phyloP scores from a whole-genome alignment of 2,888 invertebrate species.

The Caenorhabditis plicata region DNA sequence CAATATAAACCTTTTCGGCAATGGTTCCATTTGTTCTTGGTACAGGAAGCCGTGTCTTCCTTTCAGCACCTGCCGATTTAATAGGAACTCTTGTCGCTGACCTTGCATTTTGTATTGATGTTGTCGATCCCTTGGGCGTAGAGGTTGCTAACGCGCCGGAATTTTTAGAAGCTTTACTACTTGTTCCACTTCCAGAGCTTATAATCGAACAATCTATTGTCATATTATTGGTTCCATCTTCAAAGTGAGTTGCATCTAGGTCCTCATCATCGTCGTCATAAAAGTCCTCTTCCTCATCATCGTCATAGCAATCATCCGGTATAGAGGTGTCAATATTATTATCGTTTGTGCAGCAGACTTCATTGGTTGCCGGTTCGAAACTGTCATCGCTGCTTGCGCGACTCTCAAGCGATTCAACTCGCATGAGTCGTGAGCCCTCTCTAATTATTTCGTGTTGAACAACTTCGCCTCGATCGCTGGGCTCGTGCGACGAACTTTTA shows the following conservation, averaged over 20 bases:
- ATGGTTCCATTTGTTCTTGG: constrained; percentile 20
- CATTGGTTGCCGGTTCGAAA: constrained; percentile 4
- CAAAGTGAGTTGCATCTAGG: constrained; percentile 21
- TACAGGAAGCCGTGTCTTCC: constrained; percentile 18
- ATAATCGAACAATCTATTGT: constrained; percentile 34
- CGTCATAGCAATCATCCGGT: constrained; percentile 24
- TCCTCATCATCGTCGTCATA: constrained; percentile 22
- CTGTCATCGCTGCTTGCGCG: constrained; percentile 25
- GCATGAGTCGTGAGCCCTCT: not conserved
- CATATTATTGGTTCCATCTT: constrained; percentile 20
- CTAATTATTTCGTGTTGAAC: not conserved
- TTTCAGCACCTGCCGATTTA: not conserved
- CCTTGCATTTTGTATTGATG: constrained; percentile 10
- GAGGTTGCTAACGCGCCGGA: constrained; percentile 21
- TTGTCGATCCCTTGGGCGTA: constrained; percentile 20
- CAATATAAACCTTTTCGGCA: constrained; percentile 8
- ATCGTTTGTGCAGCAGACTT: constrained; percentile 4
- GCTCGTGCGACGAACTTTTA: constrained; percentile 24
- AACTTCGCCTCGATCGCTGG: constrained; percentile 12
- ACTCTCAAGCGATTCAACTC: constrained; percentile 22
- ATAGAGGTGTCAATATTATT: constrained; percentile 14
- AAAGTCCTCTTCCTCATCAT: constrained; percentile 10
- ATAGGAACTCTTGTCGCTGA: constrained; percentile 8
- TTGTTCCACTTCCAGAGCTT: constrained; percentile 7
- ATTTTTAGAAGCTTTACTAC: constrained; percentile 5